A percentile compares a stretch with the other conserved stretches of the same genome.
Conservation (phyloP, 2,113 vertebrate species). For the Microtus ochrogaster region DNA sequence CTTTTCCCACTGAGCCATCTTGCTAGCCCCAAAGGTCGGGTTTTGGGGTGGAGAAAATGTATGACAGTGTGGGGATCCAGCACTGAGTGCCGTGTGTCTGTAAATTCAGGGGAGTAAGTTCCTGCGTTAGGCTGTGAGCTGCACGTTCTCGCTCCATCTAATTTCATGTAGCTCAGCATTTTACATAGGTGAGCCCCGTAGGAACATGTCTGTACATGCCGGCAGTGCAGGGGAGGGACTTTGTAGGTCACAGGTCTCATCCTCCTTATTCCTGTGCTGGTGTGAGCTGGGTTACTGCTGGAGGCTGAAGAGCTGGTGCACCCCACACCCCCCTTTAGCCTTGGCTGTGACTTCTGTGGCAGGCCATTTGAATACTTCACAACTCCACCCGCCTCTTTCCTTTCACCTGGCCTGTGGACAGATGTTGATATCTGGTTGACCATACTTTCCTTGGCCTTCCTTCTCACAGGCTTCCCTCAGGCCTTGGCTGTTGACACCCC, state of each 20-base stretch:
- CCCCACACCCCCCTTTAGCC: neutral
- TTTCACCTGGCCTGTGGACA: neutral
- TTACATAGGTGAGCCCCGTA: conserved; percentile 66
- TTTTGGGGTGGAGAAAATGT: neutral
- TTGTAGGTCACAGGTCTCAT: neutral
- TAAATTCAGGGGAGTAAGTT: no score
- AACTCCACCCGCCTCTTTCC: neutral
- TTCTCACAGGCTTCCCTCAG: neutral
- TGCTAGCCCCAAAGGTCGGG: neutral
- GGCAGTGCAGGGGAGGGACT: neutral
- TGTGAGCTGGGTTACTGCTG: neutral
- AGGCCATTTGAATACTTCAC: rapidly evolving
- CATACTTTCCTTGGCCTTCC: neutral
- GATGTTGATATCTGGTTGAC: neutral
- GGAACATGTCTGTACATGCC: conserved; percentile 64
- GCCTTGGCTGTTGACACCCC: neutral
- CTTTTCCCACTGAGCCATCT: neutral
- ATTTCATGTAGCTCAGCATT: conserved; percentile 69
- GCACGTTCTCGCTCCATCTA: conserved; percentile 67
- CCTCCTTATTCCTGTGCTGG: neutral
- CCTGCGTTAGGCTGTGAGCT: conserved; percentile 25
- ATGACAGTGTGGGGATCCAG: rapidly evolving
- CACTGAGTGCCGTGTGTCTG: neutral
- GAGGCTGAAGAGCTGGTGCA: neutral
- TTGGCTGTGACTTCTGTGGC: neutral